These are phyloP conservation scores for Aspidiotus destructor DNA, from an alignment of 2,888 invertebrate species.

Conservation along the genomic window DNA sequence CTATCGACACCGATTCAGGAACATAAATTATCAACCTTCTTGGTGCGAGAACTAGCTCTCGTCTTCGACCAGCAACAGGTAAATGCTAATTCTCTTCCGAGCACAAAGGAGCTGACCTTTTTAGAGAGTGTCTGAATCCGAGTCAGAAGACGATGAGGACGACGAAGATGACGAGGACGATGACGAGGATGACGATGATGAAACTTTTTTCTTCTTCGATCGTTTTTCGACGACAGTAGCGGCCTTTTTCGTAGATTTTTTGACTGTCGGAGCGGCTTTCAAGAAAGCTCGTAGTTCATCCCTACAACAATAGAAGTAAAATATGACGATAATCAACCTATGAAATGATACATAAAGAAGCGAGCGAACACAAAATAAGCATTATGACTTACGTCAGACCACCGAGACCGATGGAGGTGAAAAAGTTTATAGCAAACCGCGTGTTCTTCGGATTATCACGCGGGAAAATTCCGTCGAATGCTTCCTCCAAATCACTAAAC, in stretches of 20 bases:
- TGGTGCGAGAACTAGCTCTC: too few relatives aligned
- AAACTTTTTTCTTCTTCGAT: conserved; percentile 34
- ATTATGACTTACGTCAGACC: conserved; percentile 64
- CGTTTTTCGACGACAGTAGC: neutral
- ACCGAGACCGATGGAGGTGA: conserved; percentile 92
- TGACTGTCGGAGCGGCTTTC: neutral
- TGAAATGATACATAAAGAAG: too few relatives aligned
- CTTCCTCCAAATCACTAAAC: conserved; percentile 69
- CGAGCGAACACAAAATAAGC: conserved; percentile 13
- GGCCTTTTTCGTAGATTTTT: conserved; percentile 44
- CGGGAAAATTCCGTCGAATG: conserved; percentile 87
- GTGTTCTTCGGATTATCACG: conserved; percentile 93
- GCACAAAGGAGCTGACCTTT: too few relatives aligned
- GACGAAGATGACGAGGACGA: conserved; percentile 11
- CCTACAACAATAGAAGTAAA: conserved; percentile 35
- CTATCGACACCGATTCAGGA: too few relatives aligned
- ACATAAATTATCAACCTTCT: too few relatives aligned
- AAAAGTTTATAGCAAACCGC: conserved; percentile 94
- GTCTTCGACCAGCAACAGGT: too few relatives aligned
- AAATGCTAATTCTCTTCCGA: too few relatives aligned
- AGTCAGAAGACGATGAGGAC: conserved; percentile 7
- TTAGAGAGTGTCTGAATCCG: too few relatives aligned
- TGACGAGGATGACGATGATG: neutral
- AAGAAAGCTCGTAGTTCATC: conserved; percentile 83
- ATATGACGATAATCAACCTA: neutral